These are phyloP conservation scores for Brenthis ino DNA, from an alignment of 2,888 invertebrate species.

Conservation along the genomic window DNA sequence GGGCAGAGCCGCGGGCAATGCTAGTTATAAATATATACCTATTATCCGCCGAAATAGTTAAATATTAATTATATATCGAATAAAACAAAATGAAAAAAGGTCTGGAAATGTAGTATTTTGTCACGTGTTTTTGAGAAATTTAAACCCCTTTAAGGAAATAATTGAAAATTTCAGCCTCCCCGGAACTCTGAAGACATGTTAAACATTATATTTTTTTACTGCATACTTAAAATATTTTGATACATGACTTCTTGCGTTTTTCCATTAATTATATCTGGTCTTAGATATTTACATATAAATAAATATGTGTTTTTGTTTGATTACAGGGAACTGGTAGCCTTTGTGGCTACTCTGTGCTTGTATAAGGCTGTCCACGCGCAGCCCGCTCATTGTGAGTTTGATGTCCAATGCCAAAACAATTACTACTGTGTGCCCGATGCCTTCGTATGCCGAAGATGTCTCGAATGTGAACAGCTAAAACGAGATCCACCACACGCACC, in stretches of 20 bases:
- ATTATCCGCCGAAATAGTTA: too few species aligned
- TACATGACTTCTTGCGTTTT: neutral
- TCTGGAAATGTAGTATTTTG: too few species aligned
- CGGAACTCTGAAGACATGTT: too few species aligned
- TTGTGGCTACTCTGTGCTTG: constrained; percentile 38
- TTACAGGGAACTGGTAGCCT: constrained; percentile 41
- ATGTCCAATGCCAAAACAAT: constrained; percentile 51
- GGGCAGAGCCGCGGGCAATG: too few species aligned
- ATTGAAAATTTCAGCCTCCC: too few species aligned
- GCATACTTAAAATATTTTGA: neutral
- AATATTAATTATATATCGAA: too few species aligned
- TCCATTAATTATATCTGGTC: neutral
- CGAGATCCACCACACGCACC: constrained; percentile 48
- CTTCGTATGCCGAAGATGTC: constrained; percentile 53
- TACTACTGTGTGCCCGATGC: constrained; percentile 53
- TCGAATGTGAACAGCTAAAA: constrained; percentile 56
- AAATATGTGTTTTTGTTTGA: constrained; percentile 16
- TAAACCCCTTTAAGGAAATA: too few species aligned
- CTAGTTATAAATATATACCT: too few species aligned
- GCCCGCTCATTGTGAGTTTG: constrained; percentile 47
- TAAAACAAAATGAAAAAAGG: too few species aligned
- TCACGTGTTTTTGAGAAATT: too few species aligned
- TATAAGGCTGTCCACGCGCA: constrained; percentile 36
- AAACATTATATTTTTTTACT: too few species aligned
- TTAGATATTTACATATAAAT: neutral